Evolutionary conservation across 2,113 vertebrate species (phyloP).

Genomic region (Pogona vitticeps): DNA sequence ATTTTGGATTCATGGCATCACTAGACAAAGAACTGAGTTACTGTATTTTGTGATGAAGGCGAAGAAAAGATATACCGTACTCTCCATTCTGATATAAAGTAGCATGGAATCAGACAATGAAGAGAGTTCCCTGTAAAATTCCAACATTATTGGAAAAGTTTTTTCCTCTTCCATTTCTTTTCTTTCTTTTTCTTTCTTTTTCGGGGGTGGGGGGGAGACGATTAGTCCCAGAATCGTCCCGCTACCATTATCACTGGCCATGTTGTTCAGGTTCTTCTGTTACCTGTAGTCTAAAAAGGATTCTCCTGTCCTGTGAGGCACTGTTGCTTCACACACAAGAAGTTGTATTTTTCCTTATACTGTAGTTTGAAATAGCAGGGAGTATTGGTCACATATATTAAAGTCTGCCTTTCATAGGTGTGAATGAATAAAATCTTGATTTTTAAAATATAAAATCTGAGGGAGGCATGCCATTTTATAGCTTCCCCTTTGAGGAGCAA

Average conservation of each 20-base stretch:
- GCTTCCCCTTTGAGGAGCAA: neutral
- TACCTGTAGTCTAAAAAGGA: too few relatives aligned
- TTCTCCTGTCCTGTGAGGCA: neutral
- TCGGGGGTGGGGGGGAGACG: too few relatives aligned
- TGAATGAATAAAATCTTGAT: neutral
- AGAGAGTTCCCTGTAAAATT: neutral
- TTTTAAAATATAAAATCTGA: neutral
- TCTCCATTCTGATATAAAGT: neutral
- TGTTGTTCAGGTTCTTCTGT: too few relatives aligned
- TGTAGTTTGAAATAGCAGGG: neutral
- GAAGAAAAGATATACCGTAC: too few relatives aligned
- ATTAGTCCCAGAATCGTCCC: too few relatives aligned
- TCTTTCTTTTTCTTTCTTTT: too few relatives aligned
- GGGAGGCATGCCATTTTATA: too few relatives aligned
- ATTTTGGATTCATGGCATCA: neutral
- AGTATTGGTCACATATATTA: too few relatives aligned
- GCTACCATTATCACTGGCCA: too few relatives aligned
- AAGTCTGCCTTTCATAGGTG: neutral
- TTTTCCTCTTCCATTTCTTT: too few relatives aligned
- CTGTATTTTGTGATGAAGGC: too few relatives aligned
- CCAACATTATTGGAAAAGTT: neutral
- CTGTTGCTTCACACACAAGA: neutral
- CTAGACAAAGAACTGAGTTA: neutral
- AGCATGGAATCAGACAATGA: neutral
- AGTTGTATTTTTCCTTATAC: neutral